phyloP scores from a whole-genome alignment of 1,140 invertebrate species.

The Bombus affinis region DNA sequence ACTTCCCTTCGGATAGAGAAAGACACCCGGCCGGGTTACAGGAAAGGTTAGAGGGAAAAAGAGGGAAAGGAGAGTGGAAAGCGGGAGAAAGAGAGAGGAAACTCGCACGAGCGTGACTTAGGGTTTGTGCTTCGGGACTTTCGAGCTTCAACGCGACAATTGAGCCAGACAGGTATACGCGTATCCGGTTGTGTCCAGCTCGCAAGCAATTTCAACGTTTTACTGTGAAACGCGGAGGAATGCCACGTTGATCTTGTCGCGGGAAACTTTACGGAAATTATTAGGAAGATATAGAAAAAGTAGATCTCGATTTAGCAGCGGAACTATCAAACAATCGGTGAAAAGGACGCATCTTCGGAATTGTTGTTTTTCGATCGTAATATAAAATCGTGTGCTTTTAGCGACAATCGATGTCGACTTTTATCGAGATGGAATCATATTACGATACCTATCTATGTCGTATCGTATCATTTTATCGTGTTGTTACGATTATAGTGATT shows the following conservation, averaged over 20 bases:
- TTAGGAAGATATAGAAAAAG: not conserved
- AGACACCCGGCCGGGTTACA: not conserved
- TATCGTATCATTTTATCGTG: too few relatives aligned
- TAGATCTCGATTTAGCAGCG: too few relatives aligned
- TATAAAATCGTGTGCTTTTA: too few relatives aligned
- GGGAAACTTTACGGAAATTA: not conserved
- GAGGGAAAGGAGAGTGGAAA: slow-evolving; percentile 40
- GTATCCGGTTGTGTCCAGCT: slow-evolving; percentile 36
- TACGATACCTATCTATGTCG: too few relatives aligned
- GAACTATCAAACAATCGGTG: too few relatives aligned
- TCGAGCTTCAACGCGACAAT: slow-evolving; percentile 40
- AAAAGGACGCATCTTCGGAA: too few relatives aligned
- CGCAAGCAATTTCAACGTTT: slow-evolving; percentile 47
- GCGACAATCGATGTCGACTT: too few relatives aligned
- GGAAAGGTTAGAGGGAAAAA: slow-evolving; percentile 4
- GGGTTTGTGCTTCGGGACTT: slow-evolving; percentile 16
- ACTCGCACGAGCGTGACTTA: slow-evolving; percentile 38
- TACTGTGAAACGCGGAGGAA: not conserved
- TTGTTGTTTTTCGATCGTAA: too few relatives aligned
- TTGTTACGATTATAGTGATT: too few relatives aligned
- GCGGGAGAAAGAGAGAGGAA: slow-evolving; percentile 12
- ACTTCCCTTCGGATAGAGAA: slow-evolving; percentile 54
- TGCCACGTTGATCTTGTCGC: not conserved
- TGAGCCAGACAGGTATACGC: slow-evolving; percentile 51
- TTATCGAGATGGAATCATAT: too few relatives aligned